These are phyloP conservation scores for Phoeniculus purpureus DNA, from an alignment of 2,797 vertebrate species.

Conservation along the genomic window DNA sequence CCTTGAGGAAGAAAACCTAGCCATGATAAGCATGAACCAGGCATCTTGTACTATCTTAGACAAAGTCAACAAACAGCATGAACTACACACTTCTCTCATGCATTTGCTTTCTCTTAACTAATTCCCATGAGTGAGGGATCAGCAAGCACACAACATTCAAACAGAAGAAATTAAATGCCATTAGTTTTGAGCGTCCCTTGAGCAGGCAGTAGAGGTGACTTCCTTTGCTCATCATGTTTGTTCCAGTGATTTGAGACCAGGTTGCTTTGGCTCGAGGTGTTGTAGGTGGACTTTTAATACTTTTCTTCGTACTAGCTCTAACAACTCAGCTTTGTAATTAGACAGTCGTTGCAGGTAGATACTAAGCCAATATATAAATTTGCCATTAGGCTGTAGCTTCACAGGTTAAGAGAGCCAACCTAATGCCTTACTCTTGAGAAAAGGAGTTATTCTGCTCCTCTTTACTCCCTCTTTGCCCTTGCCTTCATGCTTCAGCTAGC, in stretches of 20 bases:
- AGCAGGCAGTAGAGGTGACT: not conserved
- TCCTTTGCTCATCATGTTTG: not conserved
- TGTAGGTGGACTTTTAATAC: not conserved
- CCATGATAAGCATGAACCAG: not conserved
- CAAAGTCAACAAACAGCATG: not conserved
- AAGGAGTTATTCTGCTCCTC: constrained; percentile 24
- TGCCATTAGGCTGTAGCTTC: constrained; percentile 2
- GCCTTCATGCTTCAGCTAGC: not conserved
- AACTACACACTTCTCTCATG: not conserved
- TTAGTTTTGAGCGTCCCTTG: not conserved
- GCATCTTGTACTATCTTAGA: not conserved
- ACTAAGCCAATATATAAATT: not conserved
- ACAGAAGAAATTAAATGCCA: not conserved
- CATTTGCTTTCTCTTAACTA: not conserved
- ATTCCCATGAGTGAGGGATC: not conserved
- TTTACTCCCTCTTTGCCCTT: not conserved
- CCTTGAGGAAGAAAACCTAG: not conserved
- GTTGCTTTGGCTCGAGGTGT: not conserved
- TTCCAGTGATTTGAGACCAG: not conserved
- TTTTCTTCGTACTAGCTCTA: not conserved
- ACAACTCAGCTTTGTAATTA: constrained; percentile 18
- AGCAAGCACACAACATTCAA: not conserved
- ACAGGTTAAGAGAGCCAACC: not conserved
- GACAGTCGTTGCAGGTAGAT: not conserved
- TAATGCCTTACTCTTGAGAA: constrained; percentile 6